These are phyloP conservation scores for Cataglyphis livida DNA, from an alignment of 2,888 invertebrate species.

Conservation along the genomic window DNA sequence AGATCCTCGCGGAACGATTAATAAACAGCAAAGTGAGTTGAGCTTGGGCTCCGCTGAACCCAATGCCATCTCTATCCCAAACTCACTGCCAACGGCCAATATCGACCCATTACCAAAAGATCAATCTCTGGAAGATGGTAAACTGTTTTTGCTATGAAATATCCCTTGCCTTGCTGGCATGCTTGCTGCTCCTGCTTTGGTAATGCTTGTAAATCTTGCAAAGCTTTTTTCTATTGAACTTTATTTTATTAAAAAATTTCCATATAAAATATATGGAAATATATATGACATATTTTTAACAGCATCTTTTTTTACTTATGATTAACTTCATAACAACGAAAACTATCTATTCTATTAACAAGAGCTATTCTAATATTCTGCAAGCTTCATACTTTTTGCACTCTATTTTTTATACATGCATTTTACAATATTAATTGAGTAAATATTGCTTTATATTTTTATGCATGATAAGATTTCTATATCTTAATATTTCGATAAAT, in stretches of 20 bases:
- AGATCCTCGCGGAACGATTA: slow-evolving; percentile 85
- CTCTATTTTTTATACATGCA: not conserved
- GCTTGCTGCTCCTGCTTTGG: slow-evolving; percentile 76
- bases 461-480: not conserved
- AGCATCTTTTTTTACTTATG: not conserved
- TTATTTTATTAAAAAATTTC: not conserved
- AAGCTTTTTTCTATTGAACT: slow-evolving; percentile 33
- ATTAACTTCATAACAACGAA: not conserved
- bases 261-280: not conserved
- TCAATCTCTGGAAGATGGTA: slow-evolving; percentile 85
- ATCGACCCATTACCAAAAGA: slow-evolving; percentile 84
- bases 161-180: slow-evolving; percentile 85
- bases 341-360: slow-evolving; percentile 11
- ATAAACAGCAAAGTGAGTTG: slow-evolving; percentile 90
- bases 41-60: slow-evolving; percentile 86
- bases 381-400: slow-evolving; percentile 14
- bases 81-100: slow-evolving; percentile 83
- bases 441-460: not conserved
- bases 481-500: slow-evolving; percentile 2
- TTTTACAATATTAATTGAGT: not conserved
- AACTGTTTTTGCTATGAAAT: slow-evolving; percentile 85
- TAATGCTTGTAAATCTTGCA: slow-evolving; percentile 72
- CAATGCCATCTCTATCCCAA: slow-evolving; percentile 83
- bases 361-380: not conserved
- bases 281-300: not conserved